Evolutionary conservation across 2,797 vertebrate species (phyloP), one percentile per base, ranked within the genome.

Genomic region (Aselliscus stoliczkanus): DNA sequence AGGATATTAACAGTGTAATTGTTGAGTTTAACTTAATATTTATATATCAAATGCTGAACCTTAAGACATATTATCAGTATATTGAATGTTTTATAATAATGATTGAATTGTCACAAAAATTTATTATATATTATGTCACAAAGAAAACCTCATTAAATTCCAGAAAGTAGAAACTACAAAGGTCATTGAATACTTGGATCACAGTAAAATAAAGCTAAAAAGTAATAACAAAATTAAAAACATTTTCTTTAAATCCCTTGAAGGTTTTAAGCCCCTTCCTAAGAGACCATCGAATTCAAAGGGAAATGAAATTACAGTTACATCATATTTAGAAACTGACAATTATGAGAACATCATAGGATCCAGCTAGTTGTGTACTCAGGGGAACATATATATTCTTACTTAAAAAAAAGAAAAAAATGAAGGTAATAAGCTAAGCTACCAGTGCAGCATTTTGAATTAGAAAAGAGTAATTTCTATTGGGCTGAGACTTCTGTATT

Each of bases 131-230:
- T 88, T 65, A 62, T 54, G 15, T 37, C 15, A 88, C 27, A 75
- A 94, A 85, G 58, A 73, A 75, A 89, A 69, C 0, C 1, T 88
- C 42, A 47, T 37, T 93, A 88, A 79, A 65, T 93, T 47, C 8
- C 7, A 27, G 62, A 95, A 93, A 47, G 14, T 83, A 3, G 10
- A 75, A 88, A 8, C 69, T 50, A 79, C 6, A n/a, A 54, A 37
- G n/a, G 42, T 90, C 20, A 80, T 47, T 75, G 18, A 18, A 47
- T 80, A 47, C 34, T 86, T 81, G 15, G n/a, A 18, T 92, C 34
- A 77, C 3, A 83, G 73, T 77, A 47, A 90, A 86, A 86, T 76
- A 82, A 93, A 58, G 25, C n/a, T 95, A 84, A 83, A 90, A 79
- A 7, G 87, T 54, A 89, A 70, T 34, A 81, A 18, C 37, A 58